phyloP scores from a whole-genome alignment of 2,113 vertebrate genomes.

The Triplophysa tibetana region DNA sequence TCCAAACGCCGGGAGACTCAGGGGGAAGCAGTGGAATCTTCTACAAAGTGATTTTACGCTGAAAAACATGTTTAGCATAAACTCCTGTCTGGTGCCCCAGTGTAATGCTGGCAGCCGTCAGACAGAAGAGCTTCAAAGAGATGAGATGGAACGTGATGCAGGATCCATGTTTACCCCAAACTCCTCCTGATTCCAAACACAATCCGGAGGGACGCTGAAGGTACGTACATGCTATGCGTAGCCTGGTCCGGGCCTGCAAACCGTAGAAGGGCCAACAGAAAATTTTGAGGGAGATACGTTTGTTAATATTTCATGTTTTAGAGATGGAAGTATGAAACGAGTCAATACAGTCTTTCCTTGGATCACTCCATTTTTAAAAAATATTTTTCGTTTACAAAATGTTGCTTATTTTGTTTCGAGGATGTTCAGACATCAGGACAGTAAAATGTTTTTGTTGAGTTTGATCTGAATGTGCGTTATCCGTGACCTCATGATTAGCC shows the following conservation, averaged over 20 bases:
- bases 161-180: conserved; percentile 65
- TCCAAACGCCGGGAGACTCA: conserved; percentile 28
- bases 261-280: background rate
- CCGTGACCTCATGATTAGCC: no score
- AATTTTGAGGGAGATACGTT: conserved; percentile 8
- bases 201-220: conserved; percentile 15
- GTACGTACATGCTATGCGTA: background rate
- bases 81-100: conserved; percentile 61
- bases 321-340: background rate
- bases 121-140: conserved; percentile 66
- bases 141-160: conserved; percentile 32
- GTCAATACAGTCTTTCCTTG: no score
- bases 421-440: no score
- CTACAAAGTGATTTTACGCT: conserved; percentile 74
- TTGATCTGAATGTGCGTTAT: no score
- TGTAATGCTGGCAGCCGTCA: conserved; percentile 73
- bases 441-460: no score
- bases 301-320: conserved; percentile 42
- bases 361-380: no score
- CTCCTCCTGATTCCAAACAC: conserved; percentile 50
- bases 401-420: no score
- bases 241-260: conserved; percentile 7
- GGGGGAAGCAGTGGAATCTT: conserved; percentile 37
- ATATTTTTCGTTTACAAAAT: no score
- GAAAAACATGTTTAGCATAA: conserved; percentile 62